Evolutionary conservation across 2,113 vertebrate genomes (phyloP).

Genomic region (Thryonomys swinderianus): DNA sequence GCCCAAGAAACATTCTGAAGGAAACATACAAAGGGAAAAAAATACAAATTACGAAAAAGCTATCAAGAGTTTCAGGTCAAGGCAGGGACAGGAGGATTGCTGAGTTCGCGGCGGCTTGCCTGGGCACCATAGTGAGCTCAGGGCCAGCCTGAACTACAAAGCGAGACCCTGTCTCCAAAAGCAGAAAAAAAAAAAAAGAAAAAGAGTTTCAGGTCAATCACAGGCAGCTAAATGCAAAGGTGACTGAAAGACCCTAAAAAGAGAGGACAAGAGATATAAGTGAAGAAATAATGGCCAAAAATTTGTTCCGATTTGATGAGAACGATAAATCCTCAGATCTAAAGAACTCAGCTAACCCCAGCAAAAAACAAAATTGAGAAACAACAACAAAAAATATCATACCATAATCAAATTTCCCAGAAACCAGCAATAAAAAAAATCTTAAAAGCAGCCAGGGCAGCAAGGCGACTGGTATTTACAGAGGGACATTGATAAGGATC

Average conservation of each 20-base stretch:
- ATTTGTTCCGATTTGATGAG: background rate
- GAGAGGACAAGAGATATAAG: background rate
- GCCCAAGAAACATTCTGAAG: background rate
- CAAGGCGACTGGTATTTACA: no score
- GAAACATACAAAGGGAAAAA: background rate
- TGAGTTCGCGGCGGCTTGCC: no score
- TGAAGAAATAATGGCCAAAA: background rate
- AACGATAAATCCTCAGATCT: background rate
- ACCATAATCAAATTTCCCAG: background rate
- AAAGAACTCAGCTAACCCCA: background rate
- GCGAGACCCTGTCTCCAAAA: no score
- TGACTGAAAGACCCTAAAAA: background rate
- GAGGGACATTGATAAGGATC: background rate
- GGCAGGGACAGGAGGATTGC: no score
- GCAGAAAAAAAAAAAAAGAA: no score
- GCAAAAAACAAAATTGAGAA: background rate
- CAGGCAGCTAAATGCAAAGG: background rate
- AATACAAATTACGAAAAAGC: background rate
- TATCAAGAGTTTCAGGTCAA: background rate
- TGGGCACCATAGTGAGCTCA: no score
- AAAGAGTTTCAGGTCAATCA: background rate
- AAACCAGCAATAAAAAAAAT: background rate
- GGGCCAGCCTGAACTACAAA: no score
- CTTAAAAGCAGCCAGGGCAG: background rate
- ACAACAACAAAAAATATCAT: background rate